Evolutionary conservation across 2,888 invertebrate species (phyloP).

Genomic region (Lithosia quadra): DNA sequence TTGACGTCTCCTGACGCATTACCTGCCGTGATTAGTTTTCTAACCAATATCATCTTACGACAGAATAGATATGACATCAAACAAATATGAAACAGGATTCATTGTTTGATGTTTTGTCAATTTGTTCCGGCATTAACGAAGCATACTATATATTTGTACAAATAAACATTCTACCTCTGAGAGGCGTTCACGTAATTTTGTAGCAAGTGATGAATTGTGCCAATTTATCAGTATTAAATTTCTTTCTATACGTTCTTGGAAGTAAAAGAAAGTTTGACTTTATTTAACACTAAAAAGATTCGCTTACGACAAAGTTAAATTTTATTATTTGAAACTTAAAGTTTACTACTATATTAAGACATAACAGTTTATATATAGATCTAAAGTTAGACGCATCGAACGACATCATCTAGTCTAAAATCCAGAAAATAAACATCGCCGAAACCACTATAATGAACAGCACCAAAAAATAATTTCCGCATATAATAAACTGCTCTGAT

Average conservation of each 20-base stretch:
- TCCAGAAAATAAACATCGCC: neutral
- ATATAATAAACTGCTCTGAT: constrained; percentile 4
- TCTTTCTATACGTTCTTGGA: constrained; percentile 44
- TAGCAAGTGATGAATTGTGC: constrained; percentile 35
- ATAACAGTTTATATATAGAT: neutral
- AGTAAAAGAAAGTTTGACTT: constrained; percentile 47
- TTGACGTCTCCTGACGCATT: neutral
- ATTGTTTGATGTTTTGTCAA: constrained; percentile 45
- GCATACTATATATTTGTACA: constrained; percentile 32
- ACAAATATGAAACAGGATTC: constrained; percentile 25
- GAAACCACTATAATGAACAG: neutral
- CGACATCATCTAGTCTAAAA: no score
- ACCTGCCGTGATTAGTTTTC: constrained; percentile 23
- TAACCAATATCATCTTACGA: constrained; percentile 15
- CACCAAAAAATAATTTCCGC: constrained; percentile 15
- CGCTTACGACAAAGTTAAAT: constrained; percentile 12
- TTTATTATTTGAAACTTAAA: neutral
- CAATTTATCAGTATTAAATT: constrained; percentile 45
- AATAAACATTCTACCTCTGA: constrained; percentile 41
- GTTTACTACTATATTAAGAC: constrained; percentile 11
- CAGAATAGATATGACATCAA: constrained; percentile 34
- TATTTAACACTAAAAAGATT: constrained; percentile 35
- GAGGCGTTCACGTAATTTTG: constrained; percentile 47
- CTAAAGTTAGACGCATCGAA: no score
- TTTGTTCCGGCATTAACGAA: constrained; percentile 48